phyloP scores from a whole-genome alignment of 1,140 invertebrate genomes.

The Caenorhabditis inopinata region DNA sequence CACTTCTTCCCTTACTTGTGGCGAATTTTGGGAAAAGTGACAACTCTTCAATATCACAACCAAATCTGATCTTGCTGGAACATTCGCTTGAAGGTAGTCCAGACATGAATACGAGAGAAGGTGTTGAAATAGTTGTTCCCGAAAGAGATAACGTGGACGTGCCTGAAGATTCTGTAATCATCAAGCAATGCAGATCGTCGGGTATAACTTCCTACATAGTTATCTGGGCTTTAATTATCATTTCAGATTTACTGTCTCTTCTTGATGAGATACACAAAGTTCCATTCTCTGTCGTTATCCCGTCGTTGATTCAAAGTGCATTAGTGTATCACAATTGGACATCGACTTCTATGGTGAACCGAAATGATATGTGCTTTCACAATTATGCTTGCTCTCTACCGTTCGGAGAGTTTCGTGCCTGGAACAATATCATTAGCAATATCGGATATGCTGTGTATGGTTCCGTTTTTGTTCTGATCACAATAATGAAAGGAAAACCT shows the following conservation, averaged over 20 bases:
- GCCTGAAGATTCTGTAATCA: no score
- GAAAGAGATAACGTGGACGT: no score
- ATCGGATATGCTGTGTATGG: slow-evolving; percentile 14
- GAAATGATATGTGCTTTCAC: slow-evolving; percentile 24
- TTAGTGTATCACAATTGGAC: not conserved
- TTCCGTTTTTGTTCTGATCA: not conserved
- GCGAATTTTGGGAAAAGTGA: not conserved
- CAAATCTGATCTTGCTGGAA: not conserved
- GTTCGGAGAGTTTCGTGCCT: not conserved
- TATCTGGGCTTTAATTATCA: no score
- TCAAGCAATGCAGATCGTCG: no score
- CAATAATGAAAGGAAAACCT: not conserved
- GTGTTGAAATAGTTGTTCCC: no score
- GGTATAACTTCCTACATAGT: no score
- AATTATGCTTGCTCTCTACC: not conserved
- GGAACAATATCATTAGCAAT: slow-evolving; percentile 23
- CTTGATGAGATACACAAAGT: not conserved
- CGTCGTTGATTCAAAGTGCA: not conserved
- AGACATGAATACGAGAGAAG: no score
- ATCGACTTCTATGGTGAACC: not conserved
- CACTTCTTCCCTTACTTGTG: not conserved
- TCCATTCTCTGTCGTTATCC: not conserved
- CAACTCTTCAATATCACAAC: no score
- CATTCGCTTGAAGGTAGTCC: no score
- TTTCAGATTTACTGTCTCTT: not conserved